A percentile compares a stretch with the other conserved stretches of the same genome.
phyloP scores from a whole-genome alignment of 1,140 invertebrate species.

The Pogonomyrmex californicus region DNA sequence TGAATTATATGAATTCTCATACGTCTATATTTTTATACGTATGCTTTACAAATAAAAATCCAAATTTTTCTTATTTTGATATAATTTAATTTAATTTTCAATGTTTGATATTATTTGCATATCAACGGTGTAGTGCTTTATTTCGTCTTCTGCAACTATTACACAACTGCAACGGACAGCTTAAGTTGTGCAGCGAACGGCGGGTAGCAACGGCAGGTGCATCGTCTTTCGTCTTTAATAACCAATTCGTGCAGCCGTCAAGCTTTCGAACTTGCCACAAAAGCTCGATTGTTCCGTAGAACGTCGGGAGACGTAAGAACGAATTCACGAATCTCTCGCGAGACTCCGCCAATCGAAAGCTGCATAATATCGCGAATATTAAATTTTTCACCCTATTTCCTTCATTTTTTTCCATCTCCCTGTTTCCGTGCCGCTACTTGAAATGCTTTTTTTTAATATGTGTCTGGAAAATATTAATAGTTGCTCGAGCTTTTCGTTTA shows the following conservation, averaged over 20 bases:
- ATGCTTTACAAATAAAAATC: not conserved
- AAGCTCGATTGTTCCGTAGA: conserved; percentile 54
- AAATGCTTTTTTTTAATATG: conserved; percentile 29
- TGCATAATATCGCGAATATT: conserved; percentile 66
- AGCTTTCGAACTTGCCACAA: conserved; percentile 59
- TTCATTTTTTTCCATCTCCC: not conserved
- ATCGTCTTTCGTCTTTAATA: conserved; percentile 57
- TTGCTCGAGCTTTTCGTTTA: conserved; percentile 33
- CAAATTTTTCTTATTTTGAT: not conserved
- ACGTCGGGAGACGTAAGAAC: conserved; percentile 46
- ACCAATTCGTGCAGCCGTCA: conserved; percentile 57
- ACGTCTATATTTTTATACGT: not conserved
- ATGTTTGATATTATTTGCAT: not conserved
- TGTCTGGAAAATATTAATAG: conserved; percentile 58
- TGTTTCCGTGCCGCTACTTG: not conserved
- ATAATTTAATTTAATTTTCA: conserved; percentile 17
- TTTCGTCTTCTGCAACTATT: conserved; percentile 27
- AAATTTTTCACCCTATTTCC: conserved; percentile 16
- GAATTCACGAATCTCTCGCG: conserved; percentile 44
- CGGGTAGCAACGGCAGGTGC: conserved; percentile 32
- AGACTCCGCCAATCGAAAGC: conserved; percentile 54
- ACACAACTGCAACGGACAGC: conserved; percentile 51
- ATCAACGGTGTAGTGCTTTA: not conserved
- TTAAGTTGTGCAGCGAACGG: conserved; percentile 42
- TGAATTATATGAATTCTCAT: not conserved